These are phyloP conservation scores for Conistra vaccinii DNA, from an alignment of 2,888 invertebrate genomes.

Conservation along the genomic window DNA sequence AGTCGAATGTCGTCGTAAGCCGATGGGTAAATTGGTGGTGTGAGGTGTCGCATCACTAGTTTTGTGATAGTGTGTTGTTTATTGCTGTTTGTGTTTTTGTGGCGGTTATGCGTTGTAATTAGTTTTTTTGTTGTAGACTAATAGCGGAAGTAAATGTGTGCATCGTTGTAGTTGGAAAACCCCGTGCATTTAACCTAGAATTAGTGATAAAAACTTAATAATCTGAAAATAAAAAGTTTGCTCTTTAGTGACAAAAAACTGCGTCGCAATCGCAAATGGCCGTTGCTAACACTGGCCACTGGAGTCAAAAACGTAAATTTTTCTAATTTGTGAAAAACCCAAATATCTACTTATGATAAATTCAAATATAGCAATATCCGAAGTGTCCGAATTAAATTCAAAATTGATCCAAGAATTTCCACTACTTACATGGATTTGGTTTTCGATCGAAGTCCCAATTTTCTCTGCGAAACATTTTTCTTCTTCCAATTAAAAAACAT, in stretches of 20 bases:
- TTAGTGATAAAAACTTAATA: constrained; percentile 1
- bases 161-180: constrained; percentile 10
- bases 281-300: too few species aligned
- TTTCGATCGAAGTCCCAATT: background rate
- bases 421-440: background rate
- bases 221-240: constrained; percentile 1
- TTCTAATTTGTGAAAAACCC: too few species aligned
- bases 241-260: background rate
- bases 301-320: too few species aligned
- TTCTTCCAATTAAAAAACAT: constrained; percentile 28
- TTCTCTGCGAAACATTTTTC: background rate
- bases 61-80: background rate
- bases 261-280: too few species aligned
- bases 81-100: constrained; percentile 15
- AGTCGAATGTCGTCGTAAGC: constrained; percentile 19
- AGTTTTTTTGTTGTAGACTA: background rate
- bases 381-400: background rate
- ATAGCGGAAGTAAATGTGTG: constrained; percentile 17
- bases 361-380: too few species aligned
- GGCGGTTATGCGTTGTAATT: constrained; percentile 13
- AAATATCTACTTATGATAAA: background rate
- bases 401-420: background rate
- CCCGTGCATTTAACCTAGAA: constrained; percentile 4
- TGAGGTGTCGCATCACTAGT: constrained; percentile 18
- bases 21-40: constrained; percentile 25